Base-by-base conservation (phyloP, 1,140 invertebrate genomes). In the Triops cancriformis region DNA sequence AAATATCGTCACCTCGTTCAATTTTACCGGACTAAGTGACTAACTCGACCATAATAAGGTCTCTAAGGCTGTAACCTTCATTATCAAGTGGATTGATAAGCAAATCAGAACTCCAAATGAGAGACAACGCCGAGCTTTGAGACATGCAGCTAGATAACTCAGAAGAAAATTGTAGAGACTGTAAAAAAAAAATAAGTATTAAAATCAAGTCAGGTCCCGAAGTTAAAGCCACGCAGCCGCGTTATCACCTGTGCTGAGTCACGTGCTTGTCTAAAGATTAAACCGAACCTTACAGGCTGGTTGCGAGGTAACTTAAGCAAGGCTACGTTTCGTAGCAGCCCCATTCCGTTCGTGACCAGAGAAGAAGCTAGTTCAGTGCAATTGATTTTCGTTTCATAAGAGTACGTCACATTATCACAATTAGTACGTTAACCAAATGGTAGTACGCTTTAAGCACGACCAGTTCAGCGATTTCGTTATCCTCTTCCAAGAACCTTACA, bases 381-480 rank as follows among this genome's bases (percentile, higher is more conserved):
- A 5, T 64, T 5, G n/a, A 64, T 23, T 64, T 11, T 23, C 23
- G 51, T n/a, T n/a, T 2, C 51, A 23, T 14, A 23, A 5, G 23
- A 64, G 23, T 64, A 64, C 51, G 18, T 64, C 18, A 23, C 2
- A 37, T 7, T 76, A n/a, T 41, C 74, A 45, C 14, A 41, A 31
- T 74, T 26, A 26, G 14, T 31, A 43, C 37, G 23, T 26, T 76
- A 11, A 23, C 37, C 74, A 78, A 78, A 78, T 78, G 77, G 77
- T 78, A 45, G 77, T 78, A 37, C 77, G 77, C 73, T 78, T 78
- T 43, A 73, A 73, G 73, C 73, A 26, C 72, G 72, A 74, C 23
- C 26, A 45, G 12, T 74, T 27, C 28, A 31, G 37, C 31, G 77
- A 78, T n/a, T 73, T 23, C 41, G 27, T 23, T 27, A 73, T 37